Percentiles rank a stretch among this genome's conserved stretches.
These are phyloP conservation scores for Micropterix aruncella DNA, from an alignment of 2,888 invertebrate genomes.

Conservation along the genomic window DNA sequence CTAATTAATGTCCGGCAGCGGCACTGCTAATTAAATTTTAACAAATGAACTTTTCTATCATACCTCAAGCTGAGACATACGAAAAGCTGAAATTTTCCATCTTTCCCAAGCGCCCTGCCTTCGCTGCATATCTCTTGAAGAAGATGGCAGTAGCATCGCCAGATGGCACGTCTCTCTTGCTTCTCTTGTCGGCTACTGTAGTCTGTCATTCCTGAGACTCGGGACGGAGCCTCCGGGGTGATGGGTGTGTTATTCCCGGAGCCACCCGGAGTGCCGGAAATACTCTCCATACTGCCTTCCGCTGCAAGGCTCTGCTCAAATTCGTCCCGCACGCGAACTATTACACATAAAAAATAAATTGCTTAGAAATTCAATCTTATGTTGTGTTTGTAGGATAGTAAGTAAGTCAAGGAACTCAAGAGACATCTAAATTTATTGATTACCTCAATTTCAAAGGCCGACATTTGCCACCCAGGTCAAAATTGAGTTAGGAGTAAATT, in stretches of 20 bases:
- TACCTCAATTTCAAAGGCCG: no score
- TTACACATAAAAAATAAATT: conserved; percentile 17
- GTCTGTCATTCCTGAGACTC: conserved; percentile 18
- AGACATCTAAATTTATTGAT: no score
- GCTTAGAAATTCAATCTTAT: no score
- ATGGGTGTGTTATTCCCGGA: conserved; percentile 11
- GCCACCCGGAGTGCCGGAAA: conserved; percentile 27
- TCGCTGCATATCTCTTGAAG: conserved; percentile 79
- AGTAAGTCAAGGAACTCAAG: conserved; percentile 1
- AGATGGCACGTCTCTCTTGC: conserved; percentile 52
- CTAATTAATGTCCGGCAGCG: no score
- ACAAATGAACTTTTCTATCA: no score
- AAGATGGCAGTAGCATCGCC: conserved; percentile 79
- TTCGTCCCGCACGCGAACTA: conserved; percentile 68
- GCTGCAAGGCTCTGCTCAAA: conserved; percentile 61
- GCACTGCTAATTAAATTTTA: no score
- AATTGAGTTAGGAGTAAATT: no score
- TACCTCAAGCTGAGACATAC: conserved; percentile 88
- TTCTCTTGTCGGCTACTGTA: neutral
- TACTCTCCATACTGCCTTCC: conserved; percentile 28
- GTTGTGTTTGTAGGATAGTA: neutral
- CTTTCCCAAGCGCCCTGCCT: conserved; percentile 80
- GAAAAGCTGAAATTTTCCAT: conserved; percentile 95
- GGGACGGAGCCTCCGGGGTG: conserved; percentile 14
- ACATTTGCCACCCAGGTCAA: no score